Conservation (phyloP, 1,140 invertebrate species). For the Antheraea pernyi region DNA sequence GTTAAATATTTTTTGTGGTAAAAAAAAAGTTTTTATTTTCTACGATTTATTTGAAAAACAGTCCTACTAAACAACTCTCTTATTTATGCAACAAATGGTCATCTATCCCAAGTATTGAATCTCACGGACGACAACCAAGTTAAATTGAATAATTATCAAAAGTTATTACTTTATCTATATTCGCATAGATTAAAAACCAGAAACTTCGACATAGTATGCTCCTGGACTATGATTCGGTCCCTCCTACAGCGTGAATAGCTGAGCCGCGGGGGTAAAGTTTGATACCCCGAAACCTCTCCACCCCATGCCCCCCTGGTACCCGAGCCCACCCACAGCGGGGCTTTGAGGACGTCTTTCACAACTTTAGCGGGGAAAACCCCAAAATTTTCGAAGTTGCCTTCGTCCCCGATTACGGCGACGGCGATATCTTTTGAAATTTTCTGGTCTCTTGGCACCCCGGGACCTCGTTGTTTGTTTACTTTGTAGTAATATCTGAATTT, state of each 20-base stretch:
- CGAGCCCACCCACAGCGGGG: slow-evolving; percentile 56
- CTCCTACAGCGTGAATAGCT: slow-evolving; percentile 64
- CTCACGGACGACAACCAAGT: too few species aligned
- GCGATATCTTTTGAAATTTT: slow-evolving; percentile 72
- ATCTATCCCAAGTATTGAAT: too few species aligned
- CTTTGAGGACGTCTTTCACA: slow-evolving; percentile 75
- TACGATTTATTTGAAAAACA: too few species aligned
- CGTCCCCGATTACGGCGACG: slow-evolving; percentile 67
- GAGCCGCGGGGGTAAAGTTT: slow-evolving; percentile 70
- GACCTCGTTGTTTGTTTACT: slow-evolving; percentile 3
- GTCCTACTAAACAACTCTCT: too few species aligned
- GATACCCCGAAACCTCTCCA: slow-evolving; percentile 61
- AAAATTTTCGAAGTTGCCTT: slow-evolving; percentile 65
- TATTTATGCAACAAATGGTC: too few species aligned
- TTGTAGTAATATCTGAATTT: neutral
- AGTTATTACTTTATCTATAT: too few species aligned
- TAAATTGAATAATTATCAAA: too few species aligned
- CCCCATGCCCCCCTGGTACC: slow-evolving; percentile 61
- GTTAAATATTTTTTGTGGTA: too few species aligned
- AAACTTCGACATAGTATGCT: neutral
- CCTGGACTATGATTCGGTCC: slow-evolving; percentile 27
- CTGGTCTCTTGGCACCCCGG: slow-evolving; percentile 48
- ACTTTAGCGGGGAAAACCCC: slow-evolving; percentile 73
- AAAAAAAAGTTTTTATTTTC: too few species aligned
- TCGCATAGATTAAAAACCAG: too few species aligned